Conservation (phyloP, 2,888 invertebrate genomes). For the Tridacna crocea region DNA sequence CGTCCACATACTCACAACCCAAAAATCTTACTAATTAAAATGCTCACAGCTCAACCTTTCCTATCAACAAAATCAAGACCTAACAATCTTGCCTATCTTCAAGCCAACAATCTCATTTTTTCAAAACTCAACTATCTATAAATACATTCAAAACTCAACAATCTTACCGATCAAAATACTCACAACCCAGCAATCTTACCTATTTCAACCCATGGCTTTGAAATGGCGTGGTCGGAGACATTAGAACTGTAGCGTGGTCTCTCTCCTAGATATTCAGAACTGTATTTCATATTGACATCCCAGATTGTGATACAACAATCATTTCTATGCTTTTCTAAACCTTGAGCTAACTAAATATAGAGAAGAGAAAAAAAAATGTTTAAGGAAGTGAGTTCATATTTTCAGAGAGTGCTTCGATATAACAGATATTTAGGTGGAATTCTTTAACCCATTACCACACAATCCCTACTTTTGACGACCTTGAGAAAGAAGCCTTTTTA, state of each 20-base stretch:
- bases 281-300: conserved; percentile 88
- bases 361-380: neutral
- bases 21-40: too few relatives aligned
- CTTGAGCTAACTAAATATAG: conserved; percentile 88
- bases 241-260: conserved; percentile 71
- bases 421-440: too few relatives aligned
- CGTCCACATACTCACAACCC: too few relatives aligned
- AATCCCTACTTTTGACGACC: too few relatives aligned
- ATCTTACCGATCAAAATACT: too few relatives aligned
- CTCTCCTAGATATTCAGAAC: conserved; percentile 62
- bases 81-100: conserved; percentile 70
- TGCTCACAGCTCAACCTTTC: conserved; percentile 44
- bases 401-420: too few relatives aligned
- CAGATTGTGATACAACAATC: conserved; percentile 95
- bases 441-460: too few relatives aligned
- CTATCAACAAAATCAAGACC: conserved; percentile 41
- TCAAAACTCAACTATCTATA: too few relatives aligned
- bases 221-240: conserved; percentile 57
- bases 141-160: too few relatives aligned
- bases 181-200: conserved; percentile 56
- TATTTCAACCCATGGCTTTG: conserved; percentile 71
- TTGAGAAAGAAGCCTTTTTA: too few relatives aligned
- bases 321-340: conserved; percentile 94
- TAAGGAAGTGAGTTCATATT: too few relatives aligned
- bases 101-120: too few relatives aligned